Evolutionary conservation across 2,888 invertebrate species (phyloP).

Genomic region (Lysandra coridon): DNA sequence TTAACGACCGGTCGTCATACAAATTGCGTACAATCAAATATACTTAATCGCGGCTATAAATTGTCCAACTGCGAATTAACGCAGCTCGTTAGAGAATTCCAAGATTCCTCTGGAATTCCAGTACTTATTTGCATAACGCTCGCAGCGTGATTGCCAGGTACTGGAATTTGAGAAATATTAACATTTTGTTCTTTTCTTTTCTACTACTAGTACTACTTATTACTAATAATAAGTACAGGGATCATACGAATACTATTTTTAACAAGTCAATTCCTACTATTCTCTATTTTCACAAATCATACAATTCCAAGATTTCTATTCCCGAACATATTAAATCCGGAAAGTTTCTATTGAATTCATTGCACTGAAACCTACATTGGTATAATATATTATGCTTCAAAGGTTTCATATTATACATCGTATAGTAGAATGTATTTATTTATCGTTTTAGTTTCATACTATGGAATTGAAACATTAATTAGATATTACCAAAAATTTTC

Average conservation of each 20-base stretch:
- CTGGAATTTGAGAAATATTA: neutral
- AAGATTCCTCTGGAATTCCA: neutral
- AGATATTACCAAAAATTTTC: too few species aligned
- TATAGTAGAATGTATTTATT: neutral
- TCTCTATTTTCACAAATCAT: constrained; percentile 24
- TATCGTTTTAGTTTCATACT: neutral
- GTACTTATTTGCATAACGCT: neutral
- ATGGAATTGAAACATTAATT: too few species aligned
- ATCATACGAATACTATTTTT: neutral
- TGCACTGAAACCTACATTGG: neutral
- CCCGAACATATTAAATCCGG: constrained; percentile 27
- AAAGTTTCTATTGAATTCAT: constrained; percentile 15
- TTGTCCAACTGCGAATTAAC: constrained; percentile 16
- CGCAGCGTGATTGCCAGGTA: neutral
- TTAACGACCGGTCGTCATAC: neutral
- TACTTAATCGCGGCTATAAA: neutral
- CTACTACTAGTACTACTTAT: too few species aligned
- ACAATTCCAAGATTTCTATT: constrained; percentile 29
- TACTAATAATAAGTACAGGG: neutral
- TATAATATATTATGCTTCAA: neutral
- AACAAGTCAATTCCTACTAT: neutral
- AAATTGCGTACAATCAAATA: neutral
- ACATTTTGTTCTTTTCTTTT: too few species aligned
- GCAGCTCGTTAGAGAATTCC: constrained; percentile 10
- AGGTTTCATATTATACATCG: neutral